Evolutionary conservation across 2,888 invertebrate species (phyloP).

Genomic region (Trypoxylon attenuatum): DNA sequence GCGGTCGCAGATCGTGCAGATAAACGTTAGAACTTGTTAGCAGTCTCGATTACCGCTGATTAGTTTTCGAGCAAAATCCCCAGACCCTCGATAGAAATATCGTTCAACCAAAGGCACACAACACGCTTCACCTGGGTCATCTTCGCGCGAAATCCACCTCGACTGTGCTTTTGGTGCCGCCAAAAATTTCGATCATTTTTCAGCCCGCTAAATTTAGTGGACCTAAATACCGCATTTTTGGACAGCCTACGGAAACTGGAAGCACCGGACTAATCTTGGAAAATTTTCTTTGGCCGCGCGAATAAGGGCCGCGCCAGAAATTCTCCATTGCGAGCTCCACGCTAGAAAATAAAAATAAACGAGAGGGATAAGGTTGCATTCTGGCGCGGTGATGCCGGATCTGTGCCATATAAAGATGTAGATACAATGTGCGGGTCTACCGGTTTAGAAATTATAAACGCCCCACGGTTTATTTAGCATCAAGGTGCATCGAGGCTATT

Average conservation of each 20-base stretch:
- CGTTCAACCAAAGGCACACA: background rate
- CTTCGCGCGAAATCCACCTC: background rate
- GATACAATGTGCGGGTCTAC: conserved; percentile 2
- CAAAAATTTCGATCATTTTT: background rate
- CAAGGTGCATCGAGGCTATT: conserved; percentile 43
- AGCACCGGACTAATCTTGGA: background rate
- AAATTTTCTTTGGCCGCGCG: background rate
- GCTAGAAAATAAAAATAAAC: background rate
- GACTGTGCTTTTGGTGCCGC: background rate
- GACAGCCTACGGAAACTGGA: background rate
- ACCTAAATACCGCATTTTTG: background rate
- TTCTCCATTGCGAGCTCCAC: background rate
- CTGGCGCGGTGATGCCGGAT: background rate
- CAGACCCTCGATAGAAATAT: no score
- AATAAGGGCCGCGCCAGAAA: no score
- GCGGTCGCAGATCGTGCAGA: background rate
- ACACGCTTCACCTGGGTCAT: background rate
- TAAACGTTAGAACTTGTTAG: background rate
- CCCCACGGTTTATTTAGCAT: conserved; percentile 35
- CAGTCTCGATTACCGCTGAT: background rate
- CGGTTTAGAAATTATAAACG: conserved; percentile 32
- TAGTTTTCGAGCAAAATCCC: background rate
- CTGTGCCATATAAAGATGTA: background rate
- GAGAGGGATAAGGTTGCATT: background rate
- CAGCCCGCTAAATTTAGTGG: background rate